Evolutionary conservation across 2,113 vertebrate species (phyloP).

Genomic region (Tragelaphus scriptus): DNA sequence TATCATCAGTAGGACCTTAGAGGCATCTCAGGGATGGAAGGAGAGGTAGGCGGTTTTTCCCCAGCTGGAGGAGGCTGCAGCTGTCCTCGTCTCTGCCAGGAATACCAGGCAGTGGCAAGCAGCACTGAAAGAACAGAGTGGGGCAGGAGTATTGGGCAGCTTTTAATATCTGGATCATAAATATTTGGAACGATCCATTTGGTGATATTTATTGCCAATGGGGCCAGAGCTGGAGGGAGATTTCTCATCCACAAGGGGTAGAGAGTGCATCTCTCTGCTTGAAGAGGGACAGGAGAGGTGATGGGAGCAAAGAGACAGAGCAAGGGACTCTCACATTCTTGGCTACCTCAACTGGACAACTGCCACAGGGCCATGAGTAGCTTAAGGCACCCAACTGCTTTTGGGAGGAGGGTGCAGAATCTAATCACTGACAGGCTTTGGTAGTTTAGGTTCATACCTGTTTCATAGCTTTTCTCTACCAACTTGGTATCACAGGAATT

Average conservation of each 20-base stretch:
- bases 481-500: background rate
- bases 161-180: background rate
- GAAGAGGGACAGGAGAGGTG: background rate
- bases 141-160: background rate
- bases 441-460: conserved; percentile 62
- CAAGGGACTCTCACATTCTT: background rate
- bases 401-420: conserved; percentile 69
- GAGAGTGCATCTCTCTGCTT: background rate
- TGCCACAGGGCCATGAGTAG: conserved; percentile 72
- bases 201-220: background rate
- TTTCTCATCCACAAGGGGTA: background rate
- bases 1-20: background rate
- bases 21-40: background rate
- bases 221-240: background rate
- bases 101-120: background rate
- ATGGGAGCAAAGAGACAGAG: background rate
- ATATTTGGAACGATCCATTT: background rate
- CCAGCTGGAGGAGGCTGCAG: background rate
- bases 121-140: background rate
- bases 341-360: conserved; percentile 76
- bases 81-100: background rate
- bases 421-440: conserved; percentile 40
- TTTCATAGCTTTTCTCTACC: conserved; percentile 56
- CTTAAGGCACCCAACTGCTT: conserved; percentile 73
- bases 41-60: background rate